These are phyloP conservation scores for Heliconius melpomene DNA, from an alignment of 1,140 invertebrate genomes.

Conservation along the genomic window DNA sequence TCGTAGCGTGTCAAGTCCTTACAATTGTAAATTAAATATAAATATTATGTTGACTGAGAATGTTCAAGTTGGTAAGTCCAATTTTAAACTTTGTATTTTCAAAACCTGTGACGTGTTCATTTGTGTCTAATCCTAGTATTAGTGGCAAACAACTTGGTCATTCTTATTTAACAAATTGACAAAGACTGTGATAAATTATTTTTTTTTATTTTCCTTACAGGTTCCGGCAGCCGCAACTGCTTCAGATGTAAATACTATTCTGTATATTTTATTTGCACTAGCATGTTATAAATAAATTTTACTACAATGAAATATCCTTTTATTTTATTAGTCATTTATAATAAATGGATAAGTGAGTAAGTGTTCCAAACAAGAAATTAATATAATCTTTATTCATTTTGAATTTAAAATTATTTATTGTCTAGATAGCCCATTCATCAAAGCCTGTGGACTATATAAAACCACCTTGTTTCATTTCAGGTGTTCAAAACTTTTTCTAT, in stretches of 20 bases:
- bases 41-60: slow-evolving; percentile 2
- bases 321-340: slow-evolving; percentile 2
- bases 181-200: slow-evolving; percentile 38
- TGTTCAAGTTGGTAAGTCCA: neutral
- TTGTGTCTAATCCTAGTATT: neutral
- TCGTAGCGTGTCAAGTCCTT: neutral
- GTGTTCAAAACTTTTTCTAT: too few species aligned
- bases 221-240: slow-evolving; percentile 49
- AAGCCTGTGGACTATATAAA: too few species aligned
- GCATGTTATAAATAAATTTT: slow-evolving; percentile 64
- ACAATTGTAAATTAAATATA: neutral
- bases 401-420: too few species aligned
- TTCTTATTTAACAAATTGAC: slow-evolving; percentile 12
- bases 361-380: neutral
- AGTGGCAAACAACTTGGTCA: neutral
- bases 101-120: neutral
- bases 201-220: slow-evolving; percentile 60
- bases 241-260: slow-evolving; percentile 65
- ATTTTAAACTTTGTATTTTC: neutral
- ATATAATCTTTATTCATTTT: neutral
- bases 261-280: slow-evolving; percentile 62
- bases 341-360: too few species aligned
- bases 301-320: slow-evolving; percentile 24
- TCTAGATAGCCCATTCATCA: too few species aligned
- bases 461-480: too few species aligned